Conservation (phyloP, 1,140 invertebrate species). For the Drosophila arizonae region DNA sequence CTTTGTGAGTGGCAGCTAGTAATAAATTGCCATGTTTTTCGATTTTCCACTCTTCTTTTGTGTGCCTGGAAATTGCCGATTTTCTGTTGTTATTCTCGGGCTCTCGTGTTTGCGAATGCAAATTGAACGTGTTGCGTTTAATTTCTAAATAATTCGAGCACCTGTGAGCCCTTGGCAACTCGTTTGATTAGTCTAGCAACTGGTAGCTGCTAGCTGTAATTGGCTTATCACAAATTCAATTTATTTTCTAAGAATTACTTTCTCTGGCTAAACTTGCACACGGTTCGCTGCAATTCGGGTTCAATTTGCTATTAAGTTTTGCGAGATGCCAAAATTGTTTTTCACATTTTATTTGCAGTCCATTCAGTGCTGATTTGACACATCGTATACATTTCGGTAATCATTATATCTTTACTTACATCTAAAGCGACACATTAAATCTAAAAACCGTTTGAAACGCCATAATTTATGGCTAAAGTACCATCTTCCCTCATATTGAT, state of each 20-base stretch:
- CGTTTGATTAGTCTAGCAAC: constrained; percentile 3
- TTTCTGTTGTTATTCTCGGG: neutral
- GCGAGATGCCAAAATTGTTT: neutral
- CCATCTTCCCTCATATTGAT: too few species aligned
- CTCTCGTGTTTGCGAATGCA: constrained; percentile 27
- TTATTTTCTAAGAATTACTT: neutral
- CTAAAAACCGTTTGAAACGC: neutral
- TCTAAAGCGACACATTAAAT: neutral
- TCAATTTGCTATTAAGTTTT: neutral
- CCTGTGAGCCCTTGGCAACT: constrained; percentile 2
- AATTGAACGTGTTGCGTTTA: constrained; percentile 17
- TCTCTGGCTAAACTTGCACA: too few species aligned
- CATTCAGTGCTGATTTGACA: constrained; percentile 33
- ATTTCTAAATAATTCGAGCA: constrained; percentile 2
- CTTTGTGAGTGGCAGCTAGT: constrained; percentile 36
- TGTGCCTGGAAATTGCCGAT: constrained; percentile 20
- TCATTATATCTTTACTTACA: constrained; percentile 18
- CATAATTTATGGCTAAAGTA: neutral
- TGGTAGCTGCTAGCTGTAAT: neutral
- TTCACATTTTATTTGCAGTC: constrained; percentile 25
- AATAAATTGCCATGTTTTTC: constrained; percentile 57
- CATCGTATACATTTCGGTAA: constrained; percentile 24
- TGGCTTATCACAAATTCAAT: neutral
- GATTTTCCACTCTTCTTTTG: constrained; percentile 5
- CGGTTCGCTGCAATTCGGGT: too few species aligned